Conservation (phyloP, 2,888 invertebrate species). For the Pomacea canaliculata region DNA sequence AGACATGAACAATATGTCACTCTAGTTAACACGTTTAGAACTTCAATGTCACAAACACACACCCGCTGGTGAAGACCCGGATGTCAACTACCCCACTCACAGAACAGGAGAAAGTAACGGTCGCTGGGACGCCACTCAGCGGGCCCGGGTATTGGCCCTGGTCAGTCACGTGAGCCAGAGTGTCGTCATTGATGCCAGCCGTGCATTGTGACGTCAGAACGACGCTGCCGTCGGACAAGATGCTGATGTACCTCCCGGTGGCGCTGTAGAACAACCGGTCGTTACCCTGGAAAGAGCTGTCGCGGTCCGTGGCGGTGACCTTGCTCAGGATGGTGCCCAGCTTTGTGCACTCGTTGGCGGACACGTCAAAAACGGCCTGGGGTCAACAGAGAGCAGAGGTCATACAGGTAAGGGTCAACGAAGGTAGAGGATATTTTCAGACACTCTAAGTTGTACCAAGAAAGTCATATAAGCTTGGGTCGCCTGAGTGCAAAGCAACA, state of each 20-base stretch:
- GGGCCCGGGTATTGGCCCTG: constrained; percentile 9
- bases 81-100: neutral
- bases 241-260: neutral
- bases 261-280: neutral
- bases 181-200: neutral
- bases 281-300: constrained; percentile 17
- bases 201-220: constrained; percentile 4
- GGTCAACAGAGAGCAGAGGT: neutral
- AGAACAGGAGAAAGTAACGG: neutral
- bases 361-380: constrained; percentile 5
- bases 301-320: constrained; percentile 10
- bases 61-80: neutral
- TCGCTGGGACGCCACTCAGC: constrained; percentile 5
- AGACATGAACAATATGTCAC: no score
- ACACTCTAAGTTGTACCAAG: no score
- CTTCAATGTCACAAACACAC: neutral
- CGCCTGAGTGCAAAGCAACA: no score
- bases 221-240: constrained; percentile 8
- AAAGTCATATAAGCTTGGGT: no score
- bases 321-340: constrained; percentile 19
- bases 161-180: constrained; percentile 5
- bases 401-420: neutral
- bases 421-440: no score
- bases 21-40: no score
- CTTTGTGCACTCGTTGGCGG: constrained; percentile 27